These are phyloP conservation scores for Neodon shergylaensis DNA, from an alignment of 2,113 vertebrate genomes.

Conservation along the genomic window DNA sequence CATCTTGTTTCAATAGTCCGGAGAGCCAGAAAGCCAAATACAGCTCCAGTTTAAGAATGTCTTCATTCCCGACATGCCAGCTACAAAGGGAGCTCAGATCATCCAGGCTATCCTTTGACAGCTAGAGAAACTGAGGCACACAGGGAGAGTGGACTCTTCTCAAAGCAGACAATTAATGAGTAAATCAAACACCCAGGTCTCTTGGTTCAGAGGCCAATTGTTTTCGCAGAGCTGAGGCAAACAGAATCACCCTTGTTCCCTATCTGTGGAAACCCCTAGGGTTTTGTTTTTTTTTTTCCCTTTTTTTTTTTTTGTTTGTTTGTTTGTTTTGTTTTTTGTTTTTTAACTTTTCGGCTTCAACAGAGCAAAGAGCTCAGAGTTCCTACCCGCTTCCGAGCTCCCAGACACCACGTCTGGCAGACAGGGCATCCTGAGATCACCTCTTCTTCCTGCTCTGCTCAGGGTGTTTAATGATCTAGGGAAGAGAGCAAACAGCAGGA, in stretches of 20 bases:
- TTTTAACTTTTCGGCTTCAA: slow-evolving; percentile 7
- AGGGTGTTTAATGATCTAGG: slow-evolving; percentile 71
- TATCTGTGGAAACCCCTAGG: slow-evolving; percentile 15
- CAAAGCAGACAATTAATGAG: background rate
- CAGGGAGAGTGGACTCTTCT: background rate
- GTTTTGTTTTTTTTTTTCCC: background rate
- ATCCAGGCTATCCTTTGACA: background rate
- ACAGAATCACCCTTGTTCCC: slow-evolving; percentile 72
- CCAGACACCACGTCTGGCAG: slow-evolving; percentile 50
- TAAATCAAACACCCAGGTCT: slow-evolving; percentile 40
- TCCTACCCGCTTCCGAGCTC: background rate
- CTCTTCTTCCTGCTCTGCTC: slow-evolving; percentile 58
- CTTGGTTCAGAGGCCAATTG: slow-evolving; percentile 25
- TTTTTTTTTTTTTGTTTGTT: background rate
- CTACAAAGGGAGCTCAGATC: background rate
- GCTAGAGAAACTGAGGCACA: slow-evolving; percentile 57
- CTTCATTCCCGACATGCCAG: background rate
- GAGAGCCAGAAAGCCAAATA: background rate
- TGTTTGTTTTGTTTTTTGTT: background rate
- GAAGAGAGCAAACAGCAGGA: slow-evolving; percentile 65
- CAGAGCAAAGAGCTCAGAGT: slow-evolving; percentile 22
- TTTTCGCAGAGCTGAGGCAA: slow-evolving; percentile 49
- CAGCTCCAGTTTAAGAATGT: background rate
- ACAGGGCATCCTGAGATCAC: slow-evolving; percentile 66
- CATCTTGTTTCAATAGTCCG: background rate